phyloP scores from a whole-genome alignment of 2,113 vertebrate genomes.

The Marmota monax region DNA sequence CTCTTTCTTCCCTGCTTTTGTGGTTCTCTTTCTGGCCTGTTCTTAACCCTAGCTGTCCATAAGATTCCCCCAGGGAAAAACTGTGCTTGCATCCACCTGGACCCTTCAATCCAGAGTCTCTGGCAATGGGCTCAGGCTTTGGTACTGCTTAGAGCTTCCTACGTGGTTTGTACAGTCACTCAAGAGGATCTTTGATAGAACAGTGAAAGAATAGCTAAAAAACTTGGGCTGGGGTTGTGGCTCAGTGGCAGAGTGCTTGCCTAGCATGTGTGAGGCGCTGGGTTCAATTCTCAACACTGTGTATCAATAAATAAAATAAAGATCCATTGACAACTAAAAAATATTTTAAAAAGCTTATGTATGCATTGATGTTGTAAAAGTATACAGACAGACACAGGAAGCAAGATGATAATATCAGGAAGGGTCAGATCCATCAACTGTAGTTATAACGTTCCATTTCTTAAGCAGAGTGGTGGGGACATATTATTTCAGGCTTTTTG shows the following conservation, averaged over 20 bases:
- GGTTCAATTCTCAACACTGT: too few species aligned
- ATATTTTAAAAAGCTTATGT: too few species aligned
- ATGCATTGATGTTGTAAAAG: fast-evolving
- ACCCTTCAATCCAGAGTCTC: not conserved
- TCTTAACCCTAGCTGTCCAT: not conserved
- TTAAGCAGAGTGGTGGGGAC: not conserved
- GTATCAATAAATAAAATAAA: too few species aligned
- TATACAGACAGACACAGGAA: not conserved
- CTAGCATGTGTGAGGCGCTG: too few species aligned
- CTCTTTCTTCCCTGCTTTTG: not conserved
- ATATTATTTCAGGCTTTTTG: not conserved
- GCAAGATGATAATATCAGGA: fast-evolving
- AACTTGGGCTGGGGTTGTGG: too few species aligned
- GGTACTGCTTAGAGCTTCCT: not conserved
- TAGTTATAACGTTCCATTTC: not conserved
- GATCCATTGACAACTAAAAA: too few species aligned
- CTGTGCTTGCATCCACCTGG: not conserved
- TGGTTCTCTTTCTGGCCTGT: not conserved
- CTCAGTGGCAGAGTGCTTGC: too few species aligned
- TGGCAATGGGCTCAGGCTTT: not conserved
- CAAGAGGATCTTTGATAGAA: not conserved
- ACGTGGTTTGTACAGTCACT: not conserved
- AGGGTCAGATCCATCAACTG: not conserved
- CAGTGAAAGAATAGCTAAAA: fast-evolving
- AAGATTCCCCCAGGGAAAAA: not conserved